A percentile compares a stretch with the other conserved stretches of the same genome.
Evolutionary conservation across 2,888 invertebrate genomes (phyloP).

Genomic region (Schrankia costaestrigalis): DNA sequence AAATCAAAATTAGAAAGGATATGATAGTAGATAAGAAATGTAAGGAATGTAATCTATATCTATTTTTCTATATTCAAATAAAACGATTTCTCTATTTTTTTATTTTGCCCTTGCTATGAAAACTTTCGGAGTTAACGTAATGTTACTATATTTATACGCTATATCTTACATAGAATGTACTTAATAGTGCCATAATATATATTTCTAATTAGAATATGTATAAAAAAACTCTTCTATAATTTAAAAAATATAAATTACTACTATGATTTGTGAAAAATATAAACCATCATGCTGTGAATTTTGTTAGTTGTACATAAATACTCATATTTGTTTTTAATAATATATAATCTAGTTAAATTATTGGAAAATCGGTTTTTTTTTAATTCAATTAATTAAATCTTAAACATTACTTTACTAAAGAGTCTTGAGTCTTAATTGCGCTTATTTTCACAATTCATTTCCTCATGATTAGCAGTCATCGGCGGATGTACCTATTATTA

Average conservation of each 20-base stretch:
- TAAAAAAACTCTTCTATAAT: too few species aligned
- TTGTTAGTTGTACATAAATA: slow-evolving; percentile 39
- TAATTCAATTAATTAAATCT: too few species aligned
- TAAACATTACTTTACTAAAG: too few species aligned
- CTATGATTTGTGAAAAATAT: slow-evolving; percentile 7
- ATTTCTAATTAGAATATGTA: slow-evolving; percentile 3
- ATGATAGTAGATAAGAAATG: slow-evolving; percentile 4
- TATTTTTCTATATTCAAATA: slow-evolving; percentile 25
- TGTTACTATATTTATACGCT: neutral
- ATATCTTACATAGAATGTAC: too few species aligned
- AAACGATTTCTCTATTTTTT: slow-evolving; percentile 14
- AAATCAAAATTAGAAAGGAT: slow-evolving; percentile 2
- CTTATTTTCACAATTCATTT: too few species aligned
- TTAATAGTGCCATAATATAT: too few species aligned
- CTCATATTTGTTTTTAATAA: slow-evolving; percentile 11
- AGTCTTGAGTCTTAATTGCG: too few species aligned
- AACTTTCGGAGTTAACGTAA: slow-evolving; percentile 1
- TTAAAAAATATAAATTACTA: slow-evolving; percentile 3
- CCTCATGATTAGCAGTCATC: too few species aligned
- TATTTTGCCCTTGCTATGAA: slow-evolving; percentile 7
- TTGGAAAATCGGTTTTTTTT: too few species aligned
- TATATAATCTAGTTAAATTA: neutral
- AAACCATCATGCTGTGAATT: slow-evolving; percentile 42
- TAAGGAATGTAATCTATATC: slow-evolving; percentile 1
- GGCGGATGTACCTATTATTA: too few species aligned